Base-by-base conservation (phyloP, 1,140 invertebrate genomes). In the Bombus terrestris region DNA sequence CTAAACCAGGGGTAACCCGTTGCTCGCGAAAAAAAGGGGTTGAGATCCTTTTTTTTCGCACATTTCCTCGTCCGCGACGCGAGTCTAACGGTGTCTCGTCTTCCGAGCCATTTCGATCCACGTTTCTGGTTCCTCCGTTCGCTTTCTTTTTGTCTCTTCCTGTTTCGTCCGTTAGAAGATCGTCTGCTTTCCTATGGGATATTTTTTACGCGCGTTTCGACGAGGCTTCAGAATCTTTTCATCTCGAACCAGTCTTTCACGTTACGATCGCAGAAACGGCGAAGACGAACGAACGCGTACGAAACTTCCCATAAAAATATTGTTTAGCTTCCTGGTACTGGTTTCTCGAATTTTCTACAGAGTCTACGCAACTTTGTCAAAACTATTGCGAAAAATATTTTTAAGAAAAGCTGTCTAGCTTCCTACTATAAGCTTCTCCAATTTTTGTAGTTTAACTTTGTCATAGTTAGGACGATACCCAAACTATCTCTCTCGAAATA, bases 11-110 rank as follows among this genome's bases (percentile, higher is more conserved):
- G 92, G 86, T 71, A 89, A 90, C 89, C 83, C 71, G 81, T 89
- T 82, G 74, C 66, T 57, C 32, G 69, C 69, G 86, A 88, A 90
- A 88, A 83, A 82, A 86, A 88, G n/a, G 25, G 64, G 64, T n/a
- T 64, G 87, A 57, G 62, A 71, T 53, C 82, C 64, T 37, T 68
- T 53, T 90, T 86, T 88, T 86, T 75, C 73, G 74, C 64, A 68
- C 80, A 81, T 85, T 87, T 88, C 85, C 41, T 75, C 53, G 84
- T 28, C 66, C 81, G 83, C 83, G 88, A 83, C 77, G 86, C 83
- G 86, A 66, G 64, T 57, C 83, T 92, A 93, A 93, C 92, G 92
- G 89, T 88, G 86, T 90, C 5, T 66, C 78, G 59, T 86, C 91
- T 92, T 91, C 82, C 90, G 87, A 85, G 81, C 90, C 89, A 88